Conservation (phyloP, 2,888 invertebrate species). For the Caenorhabditis auriculariae region DNA sequence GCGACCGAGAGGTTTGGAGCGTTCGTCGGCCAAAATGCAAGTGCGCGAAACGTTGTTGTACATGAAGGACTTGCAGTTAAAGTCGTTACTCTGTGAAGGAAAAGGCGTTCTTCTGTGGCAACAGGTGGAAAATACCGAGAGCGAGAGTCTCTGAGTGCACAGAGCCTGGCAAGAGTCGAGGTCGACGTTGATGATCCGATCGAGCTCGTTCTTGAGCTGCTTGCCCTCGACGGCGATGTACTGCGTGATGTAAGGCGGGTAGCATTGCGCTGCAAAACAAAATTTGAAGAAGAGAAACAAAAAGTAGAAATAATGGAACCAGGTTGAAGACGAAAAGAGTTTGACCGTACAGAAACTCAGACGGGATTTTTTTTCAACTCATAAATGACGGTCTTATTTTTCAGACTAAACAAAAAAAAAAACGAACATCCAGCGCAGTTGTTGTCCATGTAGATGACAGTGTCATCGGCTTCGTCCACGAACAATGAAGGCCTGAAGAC, state of each 20-base stretch:
- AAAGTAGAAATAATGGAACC: too few species aligned
- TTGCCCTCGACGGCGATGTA: slow-evolving; percentile 61
- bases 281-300: too few species aligned
- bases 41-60: slow-evolving; percentile 56
- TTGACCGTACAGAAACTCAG: not conserved
- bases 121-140: slow-evolving; percentile 31
- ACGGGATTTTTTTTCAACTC: too few species aligned
- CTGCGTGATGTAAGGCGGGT: slow-evolving; percentile 62
- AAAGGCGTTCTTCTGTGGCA: not conserved
- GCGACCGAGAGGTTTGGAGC: slow-evolving; percentile 60
- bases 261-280: slow-evolving; percentile 58
- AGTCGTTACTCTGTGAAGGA: slow-evolving; percentile 50
- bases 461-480: slow-evolving; percentile 60
- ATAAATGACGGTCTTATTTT: too few species aligned
- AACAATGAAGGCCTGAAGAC: slow-evolving; percentile 56
- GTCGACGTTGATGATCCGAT: slow-evolving; percentile 56
- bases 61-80: slow-evolving; percentile 64
- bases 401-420: not conserved
- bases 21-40: slow-evolving; percentile 61
- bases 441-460: slow-evolving; percentile 64
- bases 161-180: slow-evolving; percentile 57
- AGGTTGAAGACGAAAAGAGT: not conserved
- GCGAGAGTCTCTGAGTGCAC: slow-evolving; percentile 59
- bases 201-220: slow-evolving; percentile 56
- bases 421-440: slow-evolving; percentile 63